Conservation (phyloP, 30 jellyfish, hydroid and myxozoan species). For the Catostylus mosaicus region DNA sequence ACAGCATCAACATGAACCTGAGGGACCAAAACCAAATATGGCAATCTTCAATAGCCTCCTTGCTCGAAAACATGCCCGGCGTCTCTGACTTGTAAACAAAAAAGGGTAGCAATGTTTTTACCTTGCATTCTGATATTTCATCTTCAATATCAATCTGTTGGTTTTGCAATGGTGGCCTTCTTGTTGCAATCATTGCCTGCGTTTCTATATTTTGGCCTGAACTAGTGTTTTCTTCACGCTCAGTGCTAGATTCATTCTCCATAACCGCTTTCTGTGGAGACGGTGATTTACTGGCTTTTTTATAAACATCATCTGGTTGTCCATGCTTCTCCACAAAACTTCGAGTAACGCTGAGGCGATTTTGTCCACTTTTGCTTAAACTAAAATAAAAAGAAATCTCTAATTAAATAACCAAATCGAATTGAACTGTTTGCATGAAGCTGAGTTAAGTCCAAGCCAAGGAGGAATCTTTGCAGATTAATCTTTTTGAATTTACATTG, state of each 20-base stretch:
- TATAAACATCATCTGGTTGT: slow-evolving; percentile 28
- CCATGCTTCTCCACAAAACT: slow-evolving; percentile 51
- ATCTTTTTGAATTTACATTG: too few relatives aligned
- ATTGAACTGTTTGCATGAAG: neutral
- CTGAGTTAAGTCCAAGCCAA: too few relatives aligned
- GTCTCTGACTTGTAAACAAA: too few relatives aligned
- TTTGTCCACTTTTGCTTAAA: slow-evolving; percentile 46
- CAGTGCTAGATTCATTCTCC: neutral
- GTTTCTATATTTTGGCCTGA: neutral
- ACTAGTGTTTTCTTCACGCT: neutral
- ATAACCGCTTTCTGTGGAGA: neutral
- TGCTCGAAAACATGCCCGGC: too few relatives aligned
- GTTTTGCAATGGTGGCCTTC: neutral
- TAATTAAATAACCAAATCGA: neutral
- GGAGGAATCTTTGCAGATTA: too few relatives aligned
- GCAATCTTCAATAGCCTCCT: too few relatives aligned
- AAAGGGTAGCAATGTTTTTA: neutral
- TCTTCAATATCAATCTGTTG: neutral
- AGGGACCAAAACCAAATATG: too few relatives aligned
- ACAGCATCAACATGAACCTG: too few relatives aligned
- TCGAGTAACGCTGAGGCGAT: slow-evolving; percentile 51
- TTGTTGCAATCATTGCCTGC: neutral
- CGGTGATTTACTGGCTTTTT: slow-evolving; percentile 10
- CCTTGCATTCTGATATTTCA: slow-evolving; percentile 7
- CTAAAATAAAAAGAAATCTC: neutral